Evolutionary conservation across 2,797 vertebrate genomes (phyloP), one percentile per base, ranked within the genome.

Genomic region (Peromyscus nudipes): DNA sequence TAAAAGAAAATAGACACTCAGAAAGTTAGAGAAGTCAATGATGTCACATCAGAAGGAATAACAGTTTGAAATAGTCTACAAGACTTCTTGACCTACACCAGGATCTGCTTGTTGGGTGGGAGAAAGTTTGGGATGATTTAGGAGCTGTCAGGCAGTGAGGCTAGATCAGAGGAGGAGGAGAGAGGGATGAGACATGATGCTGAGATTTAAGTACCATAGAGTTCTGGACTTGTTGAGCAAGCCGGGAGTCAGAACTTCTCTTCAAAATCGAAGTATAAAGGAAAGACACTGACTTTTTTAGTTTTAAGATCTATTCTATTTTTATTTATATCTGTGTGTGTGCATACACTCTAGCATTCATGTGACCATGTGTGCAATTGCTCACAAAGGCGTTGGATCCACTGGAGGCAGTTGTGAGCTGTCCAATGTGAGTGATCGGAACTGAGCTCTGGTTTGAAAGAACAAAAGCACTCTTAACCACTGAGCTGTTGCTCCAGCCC

Each of bases 1-100:
- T 87, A 96, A 97, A 97, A 91, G 80, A 97, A 97, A 97, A 93
- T 62, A 94, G 75, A 94, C 89, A 86, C 76, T 94, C 43, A 34
- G 19, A 29, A 94, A 96, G 94, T 79, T 93, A 49, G 80, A 97
- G n/a, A 91, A 82, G 19, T 46, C 79, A 77, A 19, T 96, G 25
- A 77, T 79, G 64, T 80, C 91, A 84, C 21, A 91, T 91, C 34
- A 65, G 84, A 55, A 93, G 34, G 95, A 96, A 94, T 31, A 79
- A 62, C 37, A 93, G 37, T 65, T 73, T 91, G 37, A 94, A 97
- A 94, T 40, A 79, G 40, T 6, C 23, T 82, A 60, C 0, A 17
- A 34, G 77, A 57, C 25, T 92, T 85, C 40, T 9, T 43, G 57
- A 40, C 67, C 55, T 6, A 83, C 67, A 55, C 52, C 49, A 67